phyloP scores from a whole-genome alignment of 2,888 invertebrate genomes.

The Eupithecia dodoneata region DNA sequence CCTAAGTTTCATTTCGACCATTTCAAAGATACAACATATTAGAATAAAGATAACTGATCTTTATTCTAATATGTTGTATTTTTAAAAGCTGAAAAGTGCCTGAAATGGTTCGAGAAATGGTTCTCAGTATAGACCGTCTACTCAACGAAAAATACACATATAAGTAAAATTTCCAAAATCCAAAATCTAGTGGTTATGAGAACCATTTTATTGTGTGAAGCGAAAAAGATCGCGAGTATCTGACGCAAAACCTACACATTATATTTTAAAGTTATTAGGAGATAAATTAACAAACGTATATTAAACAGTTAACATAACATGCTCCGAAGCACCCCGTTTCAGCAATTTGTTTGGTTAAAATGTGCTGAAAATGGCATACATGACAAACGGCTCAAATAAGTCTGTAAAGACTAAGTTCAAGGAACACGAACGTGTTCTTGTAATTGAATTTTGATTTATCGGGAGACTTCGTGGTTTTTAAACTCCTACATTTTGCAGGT shows the following conservation, averaged over 20 bases:
- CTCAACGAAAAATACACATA: too few species aligned
- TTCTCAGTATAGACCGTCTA: too few species aligned
- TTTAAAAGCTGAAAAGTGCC: too few species aligned
- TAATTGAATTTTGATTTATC: constrained; percentile 10
- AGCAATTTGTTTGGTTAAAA: not conserved
- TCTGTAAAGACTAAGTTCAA: not conserved
- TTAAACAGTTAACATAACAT: constrained; percentile 7
- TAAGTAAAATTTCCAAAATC: too few species aligned
- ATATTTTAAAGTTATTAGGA: not conserved
- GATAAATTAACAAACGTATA: constrained; percentile 4
- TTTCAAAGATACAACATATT: too few species aligned
- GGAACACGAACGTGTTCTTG: not conserved
- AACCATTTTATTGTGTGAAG: not conserved
- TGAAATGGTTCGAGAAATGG: too few species aligned
- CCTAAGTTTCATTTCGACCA: too few species aligned
- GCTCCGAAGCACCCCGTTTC: constrained; percentile 2
- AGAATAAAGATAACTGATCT: too few species aligned
- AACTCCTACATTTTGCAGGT: not conserved
- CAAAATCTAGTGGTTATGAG: not conserved
- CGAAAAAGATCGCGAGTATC: not conserved
- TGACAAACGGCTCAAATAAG: not conserved
- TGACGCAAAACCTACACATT: not conserved
- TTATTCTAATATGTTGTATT: too few species aligned
- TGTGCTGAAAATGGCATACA: constrained; percentile 10
- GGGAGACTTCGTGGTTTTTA: not conserved